Conservation (phyloP, 2,113 vertebrate genomes). For the Vulpes lagopus region DNA sequence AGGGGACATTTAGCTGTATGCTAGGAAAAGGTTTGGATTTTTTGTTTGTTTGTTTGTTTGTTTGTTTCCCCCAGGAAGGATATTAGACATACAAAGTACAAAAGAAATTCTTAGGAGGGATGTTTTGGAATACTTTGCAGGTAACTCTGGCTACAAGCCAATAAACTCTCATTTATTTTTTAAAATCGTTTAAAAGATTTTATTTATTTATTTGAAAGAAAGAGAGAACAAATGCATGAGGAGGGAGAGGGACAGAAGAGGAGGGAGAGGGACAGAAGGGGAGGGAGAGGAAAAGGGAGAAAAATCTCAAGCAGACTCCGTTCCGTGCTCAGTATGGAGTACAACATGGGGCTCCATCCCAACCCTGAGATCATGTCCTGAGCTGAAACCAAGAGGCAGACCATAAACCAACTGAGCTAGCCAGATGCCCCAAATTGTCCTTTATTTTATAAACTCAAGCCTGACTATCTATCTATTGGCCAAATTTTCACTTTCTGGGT, state of each 20-base stretch:
- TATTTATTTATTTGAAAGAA: neutral
- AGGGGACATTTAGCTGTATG: neutral
- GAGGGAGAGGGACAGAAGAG: neutral
- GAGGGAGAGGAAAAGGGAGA: neutral
- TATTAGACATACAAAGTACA: neutral
- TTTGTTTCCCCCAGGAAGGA: neutral
- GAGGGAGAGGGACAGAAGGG: neutral
- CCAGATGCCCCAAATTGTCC: neutral
- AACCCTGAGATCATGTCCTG: neutral
- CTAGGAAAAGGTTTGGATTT: neutral
- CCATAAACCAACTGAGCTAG: neutral
- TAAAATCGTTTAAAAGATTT: neutral
- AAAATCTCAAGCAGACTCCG: neutral
- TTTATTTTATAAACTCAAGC: constrained; percentile 11
- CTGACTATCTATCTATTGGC: neutral
- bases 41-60: neutral
- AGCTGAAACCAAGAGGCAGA: neutral
- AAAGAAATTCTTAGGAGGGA: constrained; percentile 15
- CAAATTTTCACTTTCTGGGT: neutral
- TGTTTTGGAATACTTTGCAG: neutral
- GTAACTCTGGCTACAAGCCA: neutral
- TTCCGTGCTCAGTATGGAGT: neutral
- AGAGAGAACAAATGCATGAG: neutral
- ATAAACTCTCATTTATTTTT: neutral
- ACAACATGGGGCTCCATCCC: neutral